phyloP scores from a whole-genome alignment of 2,888 invertebrate species.

The Machimus rusticus region DNA sequence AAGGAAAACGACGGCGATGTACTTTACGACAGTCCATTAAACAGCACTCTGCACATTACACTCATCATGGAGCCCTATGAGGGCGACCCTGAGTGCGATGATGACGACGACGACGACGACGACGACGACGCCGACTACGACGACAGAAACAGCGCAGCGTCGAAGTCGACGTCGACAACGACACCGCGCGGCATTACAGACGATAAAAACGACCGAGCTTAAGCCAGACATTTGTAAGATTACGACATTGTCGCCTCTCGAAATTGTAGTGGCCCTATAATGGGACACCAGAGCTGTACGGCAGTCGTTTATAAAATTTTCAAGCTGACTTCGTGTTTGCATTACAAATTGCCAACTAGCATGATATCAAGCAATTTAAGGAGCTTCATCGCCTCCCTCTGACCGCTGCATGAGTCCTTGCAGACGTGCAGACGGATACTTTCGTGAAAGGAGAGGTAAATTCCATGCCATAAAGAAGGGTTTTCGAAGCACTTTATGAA shows the following conservation, averaged over 20 bases:
- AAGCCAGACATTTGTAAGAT: slow-evolving; percentile 19
- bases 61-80: not conserved
- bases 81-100: not conserved
- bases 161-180: not conserved
- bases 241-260: slow-evolving; percentile 24
- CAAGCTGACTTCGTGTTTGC: slow-evolving; percentile 32
- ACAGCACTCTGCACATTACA: slow-evolving; percentile 33
- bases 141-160: no score
- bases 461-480: not conserved
- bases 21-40: slow-evolving; percentile 38
- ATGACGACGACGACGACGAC: not conserved
- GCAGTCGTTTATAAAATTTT: slow-evolving; percentile 16
- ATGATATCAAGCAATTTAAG: slow-evolving; percentile 26
- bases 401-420: not conserved
- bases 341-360: slow-evolving; percentile 35
- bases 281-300: slow-evolving; percentile 14
- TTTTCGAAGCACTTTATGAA: not conserved
- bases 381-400: not conserved
- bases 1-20: slow-evolving; percentile 29
- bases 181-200: not conserved
- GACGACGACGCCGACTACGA: no score
- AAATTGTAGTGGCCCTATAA: slow-evolving; percentile 1
- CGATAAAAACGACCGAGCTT: slow-evolving; percentile 26
- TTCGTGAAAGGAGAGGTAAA: not conserved
- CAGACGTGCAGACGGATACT: not conserved